Percentiles rank a stretch among this genome's conserved stretches.
Conservation (phyloP, 2,888 invertebrate species). For the Trissolcus japonicus region DNA sequence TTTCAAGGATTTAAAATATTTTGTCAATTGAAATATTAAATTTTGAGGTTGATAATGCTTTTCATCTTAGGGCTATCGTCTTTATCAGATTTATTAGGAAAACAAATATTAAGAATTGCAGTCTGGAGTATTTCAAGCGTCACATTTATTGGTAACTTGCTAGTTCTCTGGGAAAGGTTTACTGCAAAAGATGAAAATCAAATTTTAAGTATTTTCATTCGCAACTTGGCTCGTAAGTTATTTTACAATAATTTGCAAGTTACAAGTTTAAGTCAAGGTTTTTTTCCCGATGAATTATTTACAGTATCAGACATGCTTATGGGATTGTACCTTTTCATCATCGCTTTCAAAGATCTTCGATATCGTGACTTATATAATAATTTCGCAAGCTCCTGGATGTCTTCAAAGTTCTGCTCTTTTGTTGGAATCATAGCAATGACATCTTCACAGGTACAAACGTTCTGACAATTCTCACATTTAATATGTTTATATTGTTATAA, state of each 20-base stretch:
- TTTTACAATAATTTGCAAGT: neutral
- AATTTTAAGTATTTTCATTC: constrained; percentile 81
- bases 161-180: constrained; percentile 81
- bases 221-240: constrained; percentile 80
- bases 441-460: constrained; percentile 79
- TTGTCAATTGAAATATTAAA: neutral
- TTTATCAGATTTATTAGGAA: constrained; percentile 79
- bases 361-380: constrained; percentile 80
- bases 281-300: constrained; percentile 48
- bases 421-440: constrained; percentile 82
- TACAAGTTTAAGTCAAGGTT: constrained; percentile 36
- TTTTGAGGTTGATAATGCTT: neutral
- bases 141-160: constrained; percentile 80
- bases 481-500: no score
- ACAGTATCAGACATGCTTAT: constrained; percentile 82
- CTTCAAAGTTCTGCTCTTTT: constrained; percentile 81
- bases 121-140: constrained; percentile 81
- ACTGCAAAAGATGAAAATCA: constrained; percentile 81
- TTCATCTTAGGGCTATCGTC: constrained; percentile 79
- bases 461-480: no score
- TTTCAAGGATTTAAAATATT: neutral
- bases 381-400: constrained; percentile 81
- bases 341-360: constrained; percentile 80
- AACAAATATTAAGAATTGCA: constrained; percentile 79
- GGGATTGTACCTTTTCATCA: constrained; percentile 82